Base-by-base conservation (phyloP, 2,888 invertebrate genomes). In the Cordilura impudica region DNA sequence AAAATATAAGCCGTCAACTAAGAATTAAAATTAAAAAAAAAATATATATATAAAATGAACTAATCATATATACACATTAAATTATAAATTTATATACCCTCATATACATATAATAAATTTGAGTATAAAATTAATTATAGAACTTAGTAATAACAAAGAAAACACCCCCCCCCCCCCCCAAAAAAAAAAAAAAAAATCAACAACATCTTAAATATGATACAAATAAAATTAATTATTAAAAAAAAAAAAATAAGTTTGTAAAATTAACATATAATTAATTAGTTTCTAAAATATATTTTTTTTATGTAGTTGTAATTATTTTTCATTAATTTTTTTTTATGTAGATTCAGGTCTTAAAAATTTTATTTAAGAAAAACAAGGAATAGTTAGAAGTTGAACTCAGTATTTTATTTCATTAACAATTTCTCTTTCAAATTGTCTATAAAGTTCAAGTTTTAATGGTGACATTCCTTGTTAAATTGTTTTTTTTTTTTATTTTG, bases 1-100 rank as follows among this genome's bases (percentile, higher is more conserved):
- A 19, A 67, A 71, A 63, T 63, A 66, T 69, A 56, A 75, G 67
- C 71, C 54, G 65, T 76, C 60, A 65, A 79, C 67, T 72, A 72
- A 51, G 53, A 63, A 72, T 10, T n/a, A n/a, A n/a, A n/a, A 31
- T 60, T 23, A 65, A 71, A 7, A 45, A 31, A 72, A 26, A 31
- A 18, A 19, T 2, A 56, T 35, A 35, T 39, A 54, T 31, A 26
- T 31, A 31, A 54, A 14, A 35, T 31, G 47, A 26, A 56, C 16
- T 14, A 53, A 53, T 26, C 19, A 61, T 67, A 60, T 8, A 39
- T 39, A 39, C 35, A 35, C 12, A 49, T 63, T 26, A 65, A 69
- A 54, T 1, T 60, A 56, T 43, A 73, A 16, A 77, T 77, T 60
- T 61, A 73, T 69, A 56, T 78, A 73, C 19, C 8, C 21, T 12